Base-by-base conservation (phyloP, 2,113 vertebrate species). In the Corythornis vintsioides region DNA sequence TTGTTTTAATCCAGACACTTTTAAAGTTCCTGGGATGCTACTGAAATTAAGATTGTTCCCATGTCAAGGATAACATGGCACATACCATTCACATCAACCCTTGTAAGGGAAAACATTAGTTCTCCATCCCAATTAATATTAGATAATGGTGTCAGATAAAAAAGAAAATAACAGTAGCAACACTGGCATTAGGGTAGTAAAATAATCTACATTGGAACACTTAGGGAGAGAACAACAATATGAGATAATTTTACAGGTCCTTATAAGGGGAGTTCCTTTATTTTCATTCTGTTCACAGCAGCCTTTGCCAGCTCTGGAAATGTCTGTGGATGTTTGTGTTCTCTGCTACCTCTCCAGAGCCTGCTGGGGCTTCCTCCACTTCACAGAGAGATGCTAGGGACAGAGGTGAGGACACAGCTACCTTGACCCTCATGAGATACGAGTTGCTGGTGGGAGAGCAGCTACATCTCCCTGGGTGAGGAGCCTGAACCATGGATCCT, bases 391-490 rank as follows among this genome's bases (percentile, higher is more conserved):
- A 21, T 57, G 63, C 18, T 31, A 50, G n/a, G n/a, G 4, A 28
- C 5, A 0, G 3, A 83, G n/a, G 33, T 56, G 35, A 43, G 17
- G n/a, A n/a, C 22, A 6, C 0, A 3, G n/a, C 28, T 76, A 31
- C 45, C n/a, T 35, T 70, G 19, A 22, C 21, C 3, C 26, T 38
- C 0, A 0, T 38, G 63, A 45, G n/a, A 87, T 69, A 79, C 0
- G 15, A 73, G 71, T 28, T 0, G 0, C 9, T 57, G 40, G 4
- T 40, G 45, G 63, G 15, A 42, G 21, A 45, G 45, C 20, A 21
- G 10, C 24, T 3, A 5, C 57, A 28, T 11, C 14, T 66, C 12
- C 8, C 75, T 66, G 0, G 0, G 13, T 1, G 7, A 79, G 66
- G 29, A 82, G 7, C 17, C 28, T 52, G 56, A 28, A 3, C 6